phyloP scores from a whole-genome alignment of 2,888 invertebrate species.

The Dendrolimus houi region DNA sequence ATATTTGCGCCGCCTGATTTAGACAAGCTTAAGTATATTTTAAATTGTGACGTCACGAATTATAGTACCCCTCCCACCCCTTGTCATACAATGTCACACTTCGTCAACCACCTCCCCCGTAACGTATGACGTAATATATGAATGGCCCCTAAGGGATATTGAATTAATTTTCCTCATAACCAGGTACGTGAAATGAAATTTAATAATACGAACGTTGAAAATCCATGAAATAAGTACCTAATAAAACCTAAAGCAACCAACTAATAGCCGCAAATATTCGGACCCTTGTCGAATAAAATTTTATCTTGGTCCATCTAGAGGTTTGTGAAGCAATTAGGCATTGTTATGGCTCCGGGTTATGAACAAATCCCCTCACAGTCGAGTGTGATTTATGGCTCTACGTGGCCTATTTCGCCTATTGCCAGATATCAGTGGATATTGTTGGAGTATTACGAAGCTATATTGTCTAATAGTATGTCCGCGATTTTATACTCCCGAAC shows the following conservation, averaged over 20 bases:
- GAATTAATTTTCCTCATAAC: no score
- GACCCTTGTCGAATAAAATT: background rate
- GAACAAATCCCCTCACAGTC: slow-evolving; percentile 3
- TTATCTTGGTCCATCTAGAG: background rate
- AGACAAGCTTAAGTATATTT: no score
- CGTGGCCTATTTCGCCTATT: slow-evolving; percentile 24
- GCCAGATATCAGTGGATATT: slow-evolving; percentile 16
- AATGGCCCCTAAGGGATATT: no score
- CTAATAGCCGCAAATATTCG: slow-evolving; percentile 5
- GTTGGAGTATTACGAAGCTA: slow-evolving; percentile 4
- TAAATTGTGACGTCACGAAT: no score
- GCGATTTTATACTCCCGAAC: no score
- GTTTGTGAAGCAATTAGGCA: background rate
- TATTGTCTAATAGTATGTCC: background rate
- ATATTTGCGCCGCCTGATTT: no score
- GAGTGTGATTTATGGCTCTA: slow-evolving; percentile 25
- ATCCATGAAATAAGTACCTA: background rate
- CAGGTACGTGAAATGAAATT: background rate
- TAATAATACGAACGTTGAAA: background rate
- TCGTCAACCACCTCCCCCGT: no score
- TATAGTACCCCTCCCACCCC: no score
- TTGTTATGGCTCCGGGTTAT: background rate
- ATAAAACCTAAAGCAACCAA: slow-evolving; percentile 2
- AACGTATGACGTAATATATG: no score
- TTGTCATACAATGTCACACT: no score